These are phyloP conservation scores for Heliopora coerulea DNA, from an alignment of 92 coral and sea anemone species.

Conservation along the genomic window DNA sequence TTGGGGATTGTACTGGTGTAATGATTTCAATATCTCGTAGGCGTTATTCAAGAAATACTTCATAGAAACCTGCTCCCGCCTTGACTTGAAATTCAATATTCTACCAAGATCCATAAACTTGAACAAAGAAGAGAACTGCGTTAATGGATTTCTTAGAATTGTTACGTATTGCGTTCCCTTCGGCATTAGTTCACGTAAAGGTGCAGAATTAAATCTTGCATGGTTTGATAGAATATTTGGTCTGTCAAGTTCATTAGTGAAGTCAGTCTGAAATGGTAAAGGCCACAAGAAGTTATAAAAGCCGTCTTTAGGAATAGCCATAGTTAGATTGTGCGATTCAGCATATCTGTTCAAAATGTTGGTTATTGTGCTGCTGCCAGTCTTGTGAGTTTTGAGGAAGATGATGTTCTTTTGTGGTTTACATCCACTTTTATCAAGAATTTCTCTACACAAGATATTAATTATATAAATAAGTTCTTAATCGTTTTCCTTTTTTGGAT, in stretches of 20 bases:
- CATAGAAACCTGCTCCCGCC: slow-evolving; percentile 27
- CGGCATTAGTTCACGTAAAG: slow-evolving; percentile 41
- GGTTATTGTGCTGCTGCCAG: slow-evolving; percentile 64
- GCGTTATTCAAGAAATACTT: slow-evolving; percentile 47
- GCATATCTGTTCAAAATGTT: slow-evolving; percentile 63
- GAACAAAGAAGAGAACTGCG: slow-evolving; percentile 60
- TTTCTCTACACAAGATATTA: background rate
- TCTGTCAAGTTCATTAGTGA: background rate
- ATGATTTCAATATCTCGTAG: background rate
- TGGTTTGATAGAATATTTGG: slow-evolving; percentile 56
- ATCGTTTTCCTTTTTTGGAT: too few relatives aligned
- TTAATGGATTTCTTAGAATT: slow-evolving; percentile 57
- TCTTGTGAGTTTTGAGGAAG: slow-evolving; percentile 65
- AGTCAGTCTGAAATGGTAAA: slow-evolving; percentile 48
- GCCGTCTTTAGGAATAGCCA: slow-evolving; percentile 57
- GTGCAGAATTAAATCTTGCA: slow-evolving; percentile 46
- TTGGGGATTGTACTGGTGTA: slow-evolving; percentile 15
- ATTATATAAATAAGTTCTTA: too few relatives aligned
- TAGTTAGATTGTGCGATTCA: slow-evolving; percentile 39
- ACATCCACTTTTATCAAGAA: background rate
- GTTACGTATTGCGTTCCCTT: slow-evolving; percentile 42
- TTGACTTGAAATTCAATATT: slow-evolving; percentile 11
- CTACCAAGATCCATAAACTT: slow-evolving; percentile 52
- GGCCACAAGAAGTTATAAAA: slow-evolving; percentile 62
- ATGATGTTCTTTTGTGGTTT: slow-evolving; percentile 42